Base-by-base conservation (phyloP, 1,140 invertebrate genomes). In the Cecropterus lyciades region DNA sequence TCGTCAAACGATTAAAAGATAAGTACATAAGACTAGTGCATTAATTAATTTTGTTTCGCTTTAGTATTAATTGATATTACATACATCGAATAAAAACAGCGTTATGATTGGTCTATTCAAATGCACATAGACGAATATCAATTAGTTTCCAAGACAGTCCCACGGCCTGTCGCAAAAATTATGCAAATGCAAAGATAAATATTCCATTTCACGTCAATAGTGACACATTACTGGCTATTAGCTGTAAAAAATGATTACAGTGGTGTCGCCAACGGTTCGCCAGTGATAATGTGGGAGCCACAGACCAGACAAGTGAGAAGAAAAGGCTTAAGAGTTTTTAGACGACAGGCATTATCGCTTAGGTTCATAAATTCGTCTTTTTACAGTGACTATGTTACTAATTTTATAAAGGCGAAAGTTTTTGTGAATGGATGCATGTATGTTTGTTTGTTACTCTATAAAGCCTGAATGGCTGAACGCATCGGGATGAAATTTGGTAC, bases 251-350 rank as follows among this genome's bases (percentile, higher is more conserved):
- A 69, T 68, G 63, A 65, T 67, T 46, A 27, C 20, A n/a, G 13
- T 27, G 14, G 43, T 63, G 37, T 57, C 13, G 13, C 24, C 24
- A 51, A 51, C 65, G 53, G 40, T 57, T 64, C 33, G 52, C 67
- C 45, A 65, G n/a, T 59, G 69, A 65, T 76, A 71, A 71, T 69
- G 68, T 76, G 66, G 63, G 68, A 70, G 70, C 52, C 52, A 42
- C 66, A 62, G 59, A 52, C 33, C 15, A 17, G 5, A n/a, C 10
- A 20, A 3, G 0, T n/a, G 16, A 49, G 11, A n/a, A 49, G 16
- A 20, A 20, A 49, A 11, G 16, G 10, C 33, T 37, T 37, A 37
- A 5, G 30, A 7, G 9, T 33, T 33, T 33, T n/a, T n/a, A n/a
- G n/a, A n/a, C n/a, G n/a, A n/a, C n/a, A n/a, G n/a, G n/a, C n/a